Conservation (phyloP, 2,888 invertebrate species). For the Catocala sponsa region DNA sequence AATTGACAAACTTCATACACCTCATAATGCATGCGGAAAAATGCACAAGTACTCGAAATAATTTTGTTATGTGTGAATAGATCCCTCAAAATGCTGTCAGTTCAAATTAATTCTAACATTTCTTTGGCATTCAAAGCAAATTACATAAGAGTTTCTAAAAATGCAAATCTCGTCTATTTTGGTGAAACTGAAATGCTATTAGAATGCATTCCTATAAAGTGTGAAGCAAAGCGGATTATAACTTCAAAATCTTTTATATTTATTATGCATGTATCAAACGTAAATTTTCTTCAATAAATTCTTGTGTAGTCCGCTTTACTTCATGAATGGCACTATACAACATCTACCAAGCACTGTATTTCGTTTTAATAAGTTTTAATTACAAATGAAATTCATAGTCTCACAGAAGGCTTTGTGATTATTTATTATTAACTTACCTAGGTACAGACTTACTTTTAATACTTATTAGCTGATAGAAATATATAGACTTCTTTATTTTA, state of each 20-base stretch:
- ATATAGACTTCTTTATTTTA: conserved; percentile 27
- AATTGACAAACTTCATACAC: too few relatives aligned
- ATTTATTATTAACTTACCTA: conserved; percentile 50
- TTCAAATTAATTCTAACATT: conserved; percentile 51
- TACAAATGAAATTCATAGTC: conserved; percentile 45
- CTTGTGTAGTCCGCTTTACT: conserved; percentile 9
- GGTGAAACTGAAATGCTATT: conserved; percentile 29
- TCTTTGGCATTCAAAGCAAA: conserved; percentile 61
- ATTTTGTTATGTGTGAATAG: conserved; percentile 39
- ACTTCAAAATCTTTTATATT: too few relatives aligned
- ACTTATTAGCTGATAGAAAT: conserved; percentile 42
- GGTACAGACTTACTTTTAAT: conserved; percentile 67
- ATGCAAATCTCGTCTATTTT: conserved; percentile 28
- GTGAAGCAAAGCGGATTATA: conserved; percentile 12
- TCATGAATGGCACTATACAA: conserved; percentile 46
- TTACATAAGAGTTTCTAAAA: conserved; percentile 36
- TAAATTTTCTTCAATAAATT: neutral
- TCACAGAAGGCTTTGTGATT: conserved; percentile 65
- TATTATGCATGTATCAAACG: neutral
- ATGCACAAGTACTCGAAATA: neutral
- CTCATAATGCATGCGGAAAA: too few relatives aligned
- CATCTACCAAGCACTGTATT: conserved; percentile 50
- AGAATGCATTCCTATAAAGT: conserved; percentile 23
- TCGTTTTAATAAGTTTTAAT: conserved; percentile 40
- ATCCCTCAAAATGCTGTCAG: conserved; percentile 34